Percentiles rank a stretch among this genome's conserved stretches.
Conservation (phyloP, 37 sponge, comb jelly and placozoan species). For the Chondrosia reniformis region DNA sequence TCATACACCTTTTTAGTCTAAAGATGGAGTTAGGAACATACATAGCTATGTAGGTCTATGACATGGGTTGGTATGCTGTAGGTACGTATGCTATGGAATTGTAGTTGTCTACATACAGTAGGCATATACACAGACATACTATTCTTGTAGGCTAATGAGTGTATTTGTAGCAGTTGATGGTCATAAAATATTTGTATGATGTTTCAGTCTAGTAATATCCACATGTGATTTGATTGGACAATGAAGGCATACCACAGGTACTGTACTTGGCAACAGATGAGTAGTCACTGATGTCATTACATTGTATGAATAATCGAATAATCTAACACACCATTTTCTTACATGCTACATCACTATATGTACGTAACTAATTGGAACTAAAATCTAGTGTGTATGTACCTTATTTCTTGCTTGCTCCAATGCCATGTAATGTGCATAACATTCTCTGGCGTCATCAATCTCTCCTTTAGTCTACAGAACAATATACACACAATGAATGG, state of each 20-base stretch:
- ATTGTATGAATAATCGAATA: background rate
- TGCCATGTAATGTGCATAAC: background rate
- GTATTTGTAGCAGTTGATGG: background rate
- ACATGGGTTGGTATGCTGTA: background rate
- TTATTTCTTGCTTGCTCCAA: background rate
- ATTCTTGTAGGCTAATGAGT: too few species aligned
- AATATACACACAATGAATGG: too few species aligned
- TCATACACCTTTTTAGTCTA: slow-evolving; percentile 18
- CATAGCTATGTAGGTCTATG: background rate
- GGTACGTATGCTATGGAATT: background rate
- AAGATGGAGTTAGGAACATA: background rate
- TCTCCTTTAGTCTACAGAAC: slow-evolving; percentile 2
- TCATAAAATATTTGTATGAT: background rate
- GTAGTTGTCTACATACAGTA: background rate
- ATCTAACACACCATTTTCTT: background rate
- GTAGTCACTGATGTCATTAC: too few species aligned
- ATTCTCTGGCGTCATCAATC: slow-evolving; percentile 1
- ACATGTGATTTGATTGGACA: too few species aligned
- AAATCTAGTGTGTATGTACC: background rate
- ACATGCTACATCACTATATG: background rate
- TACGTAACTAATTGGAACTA: background rate
- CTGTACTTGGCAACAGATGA: too few species aligned
- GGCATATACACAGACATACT: background rate
- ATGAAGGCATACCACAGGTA: too few species aligned
- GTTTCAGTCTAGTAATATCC: too few species aligned